A percentile compares a stretch with the other conserved stretches of the same genome.
These are phyloP conservation scores for Aegithalos caudatus DNA, from an alignment of 2,113 vertebrate species.

Conservation along the genomic window DNA sequence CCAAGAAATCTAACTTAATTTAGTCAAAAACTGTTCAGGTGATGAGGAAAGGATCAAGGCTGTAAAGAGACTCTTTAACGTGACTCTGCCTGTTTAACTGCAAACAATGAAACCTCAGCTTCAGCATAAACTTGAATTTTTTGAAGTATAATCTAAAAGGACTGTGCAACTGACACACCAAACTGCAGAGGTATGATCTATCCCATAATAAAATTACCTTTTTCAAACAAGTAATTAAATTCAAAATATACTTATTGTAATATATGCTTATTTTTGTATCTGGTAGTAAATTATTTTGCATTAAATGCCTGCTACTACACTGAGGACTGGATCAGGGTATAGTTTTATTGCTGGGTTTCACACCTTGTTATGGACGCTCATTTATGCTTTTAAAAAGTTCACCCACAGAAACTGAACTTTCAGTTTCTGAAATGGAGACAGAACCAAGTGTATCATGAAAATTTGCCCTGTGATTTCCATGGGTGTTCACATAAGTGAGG, in stretches of 20 bases:
- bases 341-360: background rate
- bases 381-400: background rate
- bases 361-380: background rate
- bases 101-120: background rate
- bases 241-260: background rate
- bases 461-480: background rate
- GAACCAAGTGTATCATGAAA: background rate
- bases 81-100: background rate
- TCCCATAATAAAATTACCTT: background rate
- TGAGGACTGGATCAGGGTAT: background rate
- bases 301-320: background rate
- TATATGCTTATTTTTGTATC: background rate
- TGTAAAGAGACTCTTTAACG: background rate
- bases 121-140: background rate
- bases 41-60: background rate
- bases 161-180: background rate
- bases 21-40: background rate
- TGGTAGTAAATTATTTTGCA: background rate
- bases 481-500: background rate
- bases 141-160: background rate
- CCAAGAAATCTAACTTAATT: background rate
- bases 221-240: background rate
- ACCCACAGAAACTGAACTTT: background rate
- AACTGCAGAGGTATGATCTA: background rate
- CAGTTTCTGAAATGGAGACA: background rate